Conservation (phyloP, 2,888 invertebrate species). For the Deilephila elpenor region DNA sequence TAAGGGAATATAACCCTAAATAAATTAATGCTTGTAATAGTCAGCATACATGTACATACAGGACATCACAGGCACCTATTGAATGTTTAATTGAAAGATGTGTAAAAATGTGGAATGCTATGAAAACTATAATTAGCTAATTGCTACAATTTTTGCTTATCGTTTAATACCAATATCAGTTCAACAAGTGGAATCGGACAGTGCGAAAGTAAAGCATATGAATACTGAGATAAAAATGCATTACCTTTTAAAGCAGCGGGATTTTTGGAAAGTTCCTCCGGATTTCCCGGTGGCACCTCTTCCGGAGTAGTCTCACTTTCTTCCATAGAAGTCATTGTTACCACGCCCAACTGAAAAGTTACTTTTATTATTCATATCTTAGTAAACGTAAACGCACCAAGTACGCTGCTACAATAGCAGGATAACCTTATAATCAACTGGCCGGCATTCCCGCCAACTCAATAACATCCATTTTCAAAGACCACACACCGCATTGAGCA, state of each 20-base stretch:
- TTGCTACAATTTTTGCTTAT: no score
- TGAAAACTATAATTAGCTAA: no score
- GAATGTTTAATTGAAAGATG: no score
- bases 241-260: slow-evolving; percentile 86
- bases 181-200: no score
- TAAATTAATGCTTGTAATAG: no score
- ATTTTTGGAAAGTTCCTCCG: slow-evolving; percentile 87
- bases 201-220: no score
- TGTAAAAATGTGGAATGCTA: no score
- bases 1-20: no score
- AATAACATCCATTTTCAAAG: slow-evolving; percentile 29
- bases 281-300: slow-evolving; percentile 78
- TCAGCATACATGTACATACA: no score
- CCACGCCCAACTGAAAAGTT: slow-evolving; percentile 30
- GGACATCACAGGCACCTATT: no score
- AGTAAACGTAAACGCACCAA: background rate
- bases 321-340: slow-evolving; percentile 71
- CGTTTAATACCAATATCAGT: no score
- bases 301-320: slow-evolving; percentile 69
- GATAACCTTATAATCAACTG: slow-evolving; percentile 50
- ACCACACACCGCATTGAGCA: background rate
- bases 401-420: background rate
- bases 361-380: background rate
- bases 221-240: background rate
- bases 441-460: slow-evolving; percentile 63